A percentile compares a stretch with the other conserved stretches of the same genome.
Evolutionary conservation across 2,797 vertebrate genomes (phyloP).

Genomic region (Mormyrops attenuatus): DNA sequence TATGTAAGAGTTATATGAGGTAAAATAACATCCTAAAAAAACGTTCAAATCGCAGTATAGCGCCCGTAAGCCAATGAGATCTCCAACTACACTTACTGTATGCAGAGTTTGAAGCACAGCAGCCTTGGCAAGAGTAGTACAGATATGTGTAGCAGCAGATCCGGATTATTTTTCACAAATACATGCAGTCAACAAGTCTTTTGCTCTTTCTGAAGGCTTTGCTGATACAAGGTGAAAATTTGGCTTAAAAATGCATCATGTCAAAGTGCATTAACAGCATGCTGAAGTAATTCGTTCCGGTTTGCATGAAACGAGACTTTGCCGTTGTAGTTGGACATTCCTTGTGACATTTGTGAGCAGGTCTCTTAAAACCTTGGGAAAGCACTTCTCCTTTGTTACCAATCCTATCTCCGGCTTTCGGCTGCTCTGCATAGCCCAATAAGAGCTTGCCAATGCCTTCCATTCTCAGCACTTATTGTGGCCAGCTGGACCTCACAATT

Average conservation of each 20-base stretch:
- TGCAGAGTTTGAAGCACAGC: not conserved
- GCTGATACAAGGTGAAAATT: slow-evolving; percentile 15
- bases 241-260: slow-evolving; percentile 4
- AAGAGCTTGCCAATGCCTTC: not conserved
- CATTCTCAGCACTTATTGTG: not conserved
- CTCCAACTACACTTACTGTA: not conserved
- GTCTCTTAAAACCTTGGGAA: not conserved
- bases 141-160: not conserved
- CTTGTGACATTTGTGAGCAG: not conserved
- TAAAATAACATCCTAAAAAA: not conserved
- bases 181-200: not conserved
- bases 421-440: not conserved
- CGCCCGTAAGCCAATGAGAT: not conserved
- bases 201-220: not conserved
- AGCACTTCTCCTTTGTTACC: not conserved
- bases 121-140: not conserved
- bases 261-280: not conserved
- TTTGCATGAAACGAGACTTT: not conserved
- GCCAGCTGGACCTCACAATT: not conserved
- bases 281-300: not conserved
- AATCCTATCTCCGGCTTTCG: not conserved
- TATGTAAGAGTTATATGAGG: not conserved
- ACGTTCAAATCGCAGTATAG: not conserved
- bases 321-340: not conserved
- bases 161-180: not conserved